Evolutionary conservation across 2,113 vertebrate species (phyloP).

Genomic region (Cairina moschata): DNA sequence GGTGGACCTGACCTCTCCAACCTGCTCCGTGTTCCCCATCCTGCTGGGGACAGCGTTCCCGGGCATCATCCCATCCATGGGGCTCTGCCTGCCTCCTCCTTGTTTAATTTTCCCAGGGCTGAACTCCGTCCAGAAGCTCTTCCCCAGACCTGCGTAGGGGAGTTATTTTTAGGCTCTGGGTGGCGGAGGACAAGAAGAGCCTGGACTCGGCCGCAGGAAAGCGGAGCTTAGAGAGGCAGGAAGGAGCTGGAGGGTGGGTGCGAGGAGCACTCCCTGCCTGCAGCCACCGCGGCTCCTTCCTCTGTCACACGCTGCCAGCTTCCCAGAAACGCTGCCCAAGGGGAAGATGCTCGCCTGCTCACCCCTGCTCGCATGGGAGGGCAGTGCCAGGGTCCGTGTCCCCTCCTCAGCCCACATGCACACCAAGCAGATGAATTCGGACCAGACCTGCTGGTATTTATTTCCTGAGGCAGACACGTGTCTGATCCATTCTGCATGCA

Average conservation of each 20-base stretch:
- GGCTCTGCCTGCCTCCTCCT: neutral
- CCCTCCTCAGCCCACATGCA: rapidly evolving
- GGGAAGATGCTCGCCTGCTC: neutral
- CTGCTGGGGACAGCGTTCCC: neutral
- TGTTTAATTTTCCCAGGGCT: neutral
- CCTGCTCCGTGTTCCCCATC: no score
- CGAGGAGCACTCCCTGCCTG: slow-evolving; percentile 44
- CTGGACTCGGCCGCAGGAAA: slow-evolving; percentile 57
- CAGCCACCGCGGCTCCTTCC: slow-evolving; percentile 71
- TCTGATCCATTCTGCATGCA: rapidly evolving
- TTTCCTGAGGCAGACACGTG: rapidly evolving
- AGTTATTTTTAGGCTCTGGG: slow-evolving; percentile 53
- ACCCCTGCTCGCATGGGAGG: neutral
- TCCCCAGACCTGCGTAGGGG: neutral
- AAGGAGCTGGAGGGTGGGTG: slow-evolving; percentile 62
- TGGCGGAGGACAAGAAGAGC: neutral
- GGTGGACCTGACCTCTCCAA: no score
- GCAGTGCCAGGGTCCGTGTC: neutral
- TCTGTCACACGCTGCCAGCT: neutral
- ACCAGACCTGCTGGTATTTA: neutral
- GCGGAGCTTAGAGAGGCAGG: slow-evolving; percentile 39
- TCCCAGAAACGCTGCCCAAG: neutral
- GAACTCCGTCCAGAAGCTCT: neutral
- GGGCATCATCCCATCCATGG: neutral
- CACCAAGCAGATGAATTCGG: neutral